These are phyloP conservation scores for Linyphia triangularis DNA, from an alignment of 2,888 invertebrate genomes.

Conservation along the genomic window DNA sequence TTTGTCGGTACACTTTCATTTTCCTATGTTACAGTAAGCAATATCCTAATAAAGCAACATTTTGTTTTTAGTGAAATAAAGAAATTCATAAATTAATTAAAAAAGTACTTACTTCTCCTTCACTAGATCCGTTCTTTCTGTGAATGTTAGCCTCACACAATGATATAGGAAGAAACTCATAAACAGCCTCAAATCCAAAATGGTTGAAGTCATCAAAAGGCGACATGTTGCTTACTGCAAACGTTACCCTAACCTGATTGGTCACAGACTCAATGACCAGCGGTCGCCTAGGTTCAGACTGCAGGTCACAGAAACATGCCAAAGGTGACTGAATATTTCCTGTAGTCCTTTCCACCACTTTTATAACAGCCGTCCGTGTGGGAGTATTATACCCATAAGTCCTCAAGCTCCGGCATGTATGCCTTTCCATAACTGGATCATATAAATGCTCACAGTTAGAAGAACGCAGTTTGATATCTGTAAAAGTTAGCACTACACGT, in stretches of 20 bases:
- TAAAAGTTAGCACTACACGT: constrained; percentile 79
- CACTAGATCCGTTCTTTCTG: constrained; percentile 69
- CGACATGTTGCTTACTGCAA: constrained; percentile 88
- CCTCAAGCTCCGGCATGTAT: constrained; percentile 54
- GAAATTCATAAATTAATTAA: no score
- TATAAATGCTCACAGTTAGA: constrained; percentile 66
- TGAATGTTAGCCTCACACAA: constrained; percentile 65
- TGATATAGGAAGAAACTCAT: constrained; percentile 83
- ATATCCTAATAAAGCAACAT: no score
- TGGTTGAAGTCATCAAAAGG: constrained; percentile 89
- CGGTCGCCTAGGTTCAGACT: constrained; percentile 77
- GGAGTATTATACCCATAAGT: neutral
- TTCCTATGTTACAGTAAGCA: no score
- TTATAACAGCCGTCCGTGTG: constrained; percentile 32
- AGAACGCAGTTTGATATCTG: constrained; percentile 47
- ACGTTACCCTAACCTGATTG: constrained; percentile 86
- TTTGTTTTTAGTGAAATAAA: no score
- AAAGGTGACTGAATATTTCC: constrained; percentile 71
- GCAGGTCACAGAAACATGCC: constrained; percentile 75
- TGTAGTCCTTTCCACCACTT: constrained; percentile 72
- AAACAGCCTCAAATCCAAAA: constrained; percentile 89
- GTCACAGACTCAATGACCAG: constrained; percentile 85
- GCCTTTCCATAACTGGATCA: constrained; percentile 80
- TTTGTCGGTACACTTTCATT: no score
- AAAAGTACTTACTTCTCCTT: constrained; percentile 67